Conservation (phyloP, 2,888 invertebrate genomes). For the Drosophila subsilvestris region DNA sequence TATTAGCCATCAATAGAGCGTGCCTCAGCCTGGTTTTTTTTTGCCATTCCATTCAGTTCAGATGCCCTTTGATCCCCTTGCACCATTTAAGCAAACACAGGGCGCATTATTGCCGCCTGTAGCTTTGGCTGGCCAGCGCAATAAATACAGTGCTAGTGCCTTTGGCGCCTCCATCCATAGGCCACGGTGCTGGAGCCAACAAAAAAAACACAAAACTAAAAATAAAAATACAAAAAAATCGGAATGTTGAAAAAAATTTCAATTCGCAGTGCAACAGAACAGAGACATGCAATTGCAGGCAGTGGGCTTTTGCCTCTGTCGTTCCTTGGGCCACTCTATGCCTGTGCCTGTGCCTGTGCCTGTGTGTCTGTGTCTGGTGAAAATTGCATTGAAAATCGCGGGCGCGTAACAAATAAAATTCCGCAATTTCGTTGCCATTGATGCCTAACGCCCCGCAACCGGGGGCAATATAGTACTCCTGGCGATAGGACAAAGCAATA, state of each 20-base stretch:
- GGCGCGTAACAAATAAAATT: conserved; percentile 75
- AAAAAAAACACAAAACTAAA: conserved; percentile 30
- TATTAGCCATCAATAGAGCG: conserved; percentile 1
- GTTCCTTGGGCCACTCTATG: conserved; percentile 11
- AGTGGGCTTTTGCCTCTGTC: neutral
- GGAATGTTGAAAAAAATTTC: conserved; percentile 52
- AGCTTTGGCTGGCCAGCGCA: conserved; percentile 40
- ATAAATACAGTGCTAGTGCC: conserved; percentile 51
- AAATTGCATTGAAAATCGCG: conserved; percentile 70
- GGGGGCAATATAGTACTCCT: conserved; percentile 12
- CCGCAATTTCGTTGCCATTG: conserved; percentile 54
- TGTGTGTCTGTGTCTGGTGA: conserved; percentile 18
- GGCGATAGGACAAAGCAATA: neutral
- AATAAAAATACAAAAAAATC: conserved; percentile 50
- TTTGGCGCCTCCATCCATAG: too few relatives aligned
- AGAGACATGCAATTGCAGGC: conserved; percentile 29
- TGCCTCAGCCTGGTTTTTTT: neutral
- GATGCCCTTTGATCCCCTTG: conserved; percentile 33
- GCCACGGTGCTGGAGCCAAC: conserved; percentile 7
- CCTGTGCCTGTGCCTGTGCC: neutral
- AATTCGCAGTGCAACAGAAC: conserved; percentile 47
- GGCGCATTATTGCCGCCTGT: conserved; percentile 61
- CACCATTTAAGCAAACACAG: conserved; percentile 44
- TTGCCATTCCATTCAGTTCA: neutral
- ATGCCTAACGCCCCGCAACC: conserved; percentile 45